Percentiles rank a stretch among this genome's conserved stretches.
These are phyloP conservation scores for Rhegmatorhina hoffmannsi DNA, from an alignment of 2,113 vertebrate genomes.

Conservation along the genomic window DNA sequence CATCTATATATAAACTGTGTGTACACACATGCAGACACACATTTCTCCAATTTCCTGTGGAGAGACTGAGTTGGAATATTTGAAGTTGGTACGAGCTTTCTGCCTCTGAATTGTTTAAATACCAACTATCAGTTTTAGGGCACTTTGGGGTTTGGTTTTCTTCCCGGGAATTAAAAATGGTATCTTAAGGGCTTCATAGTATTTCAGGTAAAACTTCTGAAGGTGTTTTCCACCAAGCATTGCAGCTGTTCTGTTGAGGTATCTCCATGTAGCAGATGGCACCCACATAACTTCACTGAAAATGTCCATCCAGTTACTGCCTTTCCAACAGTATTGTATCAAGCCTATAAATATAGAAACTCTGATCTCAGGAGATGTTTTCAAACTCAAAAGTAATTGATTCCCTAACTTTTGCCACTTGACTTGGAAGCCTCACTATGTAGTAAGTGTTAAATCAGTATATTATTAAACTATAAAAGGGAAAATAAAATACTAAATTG, in stretches of 20 bases:
- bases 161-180: neutral
- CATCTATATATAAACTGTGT: fast-evolving
- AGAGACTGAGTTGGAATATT: neutral
- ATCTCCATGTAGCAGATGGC: neutral
- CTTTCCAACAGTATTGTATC: neutral
- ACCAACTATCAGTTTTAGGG: neutral
- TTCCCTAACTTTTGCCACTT: neutral
- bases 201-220: neutral
- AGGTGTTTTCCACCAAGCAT: neutral
- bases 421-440: neutral
- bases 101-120: neutral
- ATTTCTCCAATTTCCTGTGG: neutral
- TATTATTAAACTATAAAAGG: neutral
- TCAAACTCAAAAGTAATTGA: neutral
- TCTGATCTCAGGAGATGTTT: neutral
- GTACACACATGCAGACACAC: fast-evolving
- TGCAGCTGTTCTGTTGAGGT: neutral
- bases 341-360: neutral
- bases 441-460: neutral
- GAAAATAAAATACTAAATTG: neutral
- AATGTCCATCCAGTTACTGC: neutral
- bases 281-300: neutral
- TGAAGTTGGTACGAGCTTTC: neutral
- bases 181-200: neutral
- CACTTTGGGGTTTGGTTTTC: neutral